Evolutionary conservation across 2,113 vertebrate genomes (phyloP).

Genomic region (Ptilorrhoa leucosticta): DNA sequence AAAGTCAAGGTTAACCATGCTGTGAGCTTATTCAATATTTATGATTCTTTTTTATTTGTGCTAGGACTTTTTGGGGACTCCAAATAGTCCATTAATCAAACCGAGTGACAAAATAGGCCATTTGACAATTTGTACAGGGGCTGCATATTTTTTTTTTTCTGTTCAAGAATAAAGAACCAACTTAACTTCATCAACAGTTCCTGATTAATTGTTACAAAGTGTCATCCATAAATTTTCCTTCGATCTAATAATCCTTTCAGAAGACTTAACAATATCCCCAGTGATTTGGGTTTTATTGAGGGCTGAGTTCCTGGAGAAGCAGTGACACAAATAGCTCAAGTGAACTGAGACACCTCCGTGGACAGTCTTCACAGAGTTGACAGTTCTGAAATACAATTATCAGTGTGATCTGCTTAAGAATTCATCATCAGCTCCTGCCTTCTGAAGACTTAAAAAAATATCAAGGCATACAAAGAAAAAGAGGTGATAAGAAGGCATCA

Average conservation of each 20-base stretch:
- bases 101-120: slow-evolving; percentile 83
- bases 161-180: slow-evolving; percentile 73
- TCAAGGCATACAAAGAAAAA: slow-evolving; percentile 74
- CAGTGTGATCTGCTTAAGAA: slow-evolving; percentile 95
- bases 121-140: slow-evolving; percentile 78
- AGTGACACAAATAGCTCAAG: slow-evolving; percentile 85
- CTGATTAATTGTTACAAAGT: slow-evolving; percentile 92
- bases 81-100: slow-evolving; percentile 92
- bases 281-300: slow-evolving; percentile 85
- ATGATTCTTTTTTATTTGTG: slow-evolving; percentile 82
- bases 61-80: slow-evolving; percentile 78
- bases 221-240: slow-evolving; percentile 90
- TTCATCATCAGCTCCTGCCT: slow-evolving; percentile 86
- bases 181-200: slow-evolving; percentile 86
- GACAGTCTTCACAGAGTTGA: slow-evolving; percentile 85
- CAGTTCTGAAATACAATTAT: slow-evolving; percentile 98
- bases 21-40: slow-evolving; percentile 81
- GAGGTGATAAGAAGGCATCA: slow-evolving; percentile 78
- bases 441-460: slow-evolving; percentile 80
- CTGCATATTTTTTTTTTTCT: slow-evolving; percentile 44
- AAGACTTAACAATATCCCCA: slow-evolving; percentile 83
- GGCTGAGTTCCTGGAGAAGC: slow-evolving; percentile 74
- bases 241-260: slow-evolving; percentile 88
- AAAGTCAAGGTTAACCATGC: slow-evolving; percentile 79
- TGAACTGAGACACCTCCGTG: slow-evolving; percentile 78